Base-by-base conservation (phyloP, 35 echinoderm and acorn worm genomes). In the Holothuria glaberrima region DNA sequence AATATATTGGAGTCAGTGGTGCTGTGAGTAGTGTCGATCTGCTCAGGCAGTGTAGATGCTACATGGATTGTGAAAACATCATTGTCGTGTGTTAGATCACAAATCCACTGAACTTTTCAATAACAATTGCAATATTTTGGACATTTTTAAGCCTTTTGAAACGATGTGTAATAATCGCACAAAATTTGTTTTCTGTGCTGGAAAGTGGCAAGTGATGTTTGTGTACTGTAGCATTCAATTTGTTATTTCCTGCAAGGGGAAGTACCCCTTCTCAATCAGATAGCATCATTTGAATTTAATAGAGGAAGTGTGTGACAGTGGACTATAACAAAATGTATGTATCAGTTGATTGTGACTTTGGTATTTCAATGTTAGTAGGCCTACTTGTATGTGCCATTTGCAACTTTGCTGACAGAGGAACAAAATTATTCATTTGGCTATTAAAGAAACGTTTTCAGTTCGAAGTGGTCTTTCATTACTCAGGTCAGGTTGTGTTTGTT, bases 111-210 rank as follows among this genome's bases (percentile, higher is more conserved):
- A 41, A 78, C 74, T 78, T 78, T 48, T 78, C 38, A 78, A 78
- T 78, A 78, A 78, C 19, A 48, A 41, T 78, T 78, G 74, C 74
- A 78, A 78, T 78, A 78, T 78, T 78, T 78, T 78, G 74, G 50
- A 78, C 74, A 78, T 54, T 78, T 78, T 78, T 78, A 73, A 78
- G 74, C 38, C 74, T 48, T 78, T 78, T 78, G 74, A 78, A 78
- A 78, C 50, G 74, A 48, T 78, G 74, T 78, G 74, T 78, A 78
- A 78, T 78, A 78, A 78, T 48, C 74, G 74, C 74, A 78, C 74
- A 78, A 78, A 78, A 16, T 75, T 75, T 78, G 44, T 50, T 78
- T 78, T 78, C 73, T 35, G 74, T 78, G 35, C 36, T 48, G 44
- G 44, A 78, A 48, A 78, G 44, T 25, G 44, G 19, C 44, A 48